Evolutionary conservation across 2,797 vertebrate species (phyloP).

Genomic region (Enteromius afrohamiltoni): DNA sequence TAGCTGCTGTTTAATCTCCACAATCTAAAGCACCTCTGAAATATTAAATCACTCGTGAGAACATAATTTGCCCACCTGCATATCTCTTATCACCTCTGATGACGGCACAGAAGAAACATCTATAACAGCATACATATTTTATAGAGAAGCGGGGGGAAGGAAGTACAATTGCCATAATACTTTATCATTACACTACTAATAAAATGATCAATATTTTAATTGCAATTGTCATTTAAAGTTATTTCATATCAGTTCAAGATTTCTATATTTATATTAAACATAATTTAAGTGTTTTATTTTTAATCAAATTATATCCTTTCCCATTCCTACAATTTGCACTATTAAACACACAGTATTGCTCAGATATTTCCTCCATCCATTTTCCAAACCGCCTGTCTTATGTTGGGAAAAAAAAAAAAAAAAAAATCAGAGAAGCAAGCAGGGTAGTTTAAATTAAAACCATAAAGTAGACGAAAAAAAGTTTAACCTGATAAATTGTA

Average conservation of each 20-base stretch:
- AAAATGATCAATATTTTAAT: not conserved
- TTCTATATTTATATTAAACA: not conserved
- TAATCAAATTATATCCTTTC: not conserved
- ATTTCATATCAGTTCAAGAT: not conserved
- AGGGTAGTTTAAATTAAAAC: not conserved
- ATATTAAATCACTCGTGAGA: slow-evolving; percentile 47
- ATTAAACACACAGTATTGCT: not conserved
- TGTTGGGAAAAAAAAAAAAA: not conserved
- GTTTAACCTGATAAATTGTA: too few species aligned
- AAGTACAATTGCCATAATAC: not conserved
- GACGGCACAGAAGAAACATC: slow-evolving; percentile 2
- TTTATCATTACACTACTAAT: slow-evolving; percentile 6
- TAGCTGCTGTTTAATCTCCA: slow-evolving; percentile 19
- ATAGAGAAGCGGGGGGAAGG: not conserved
- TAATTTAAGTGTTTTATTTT: not conserved
- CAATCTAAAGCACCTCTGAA: slow-evolving; percentile 26
- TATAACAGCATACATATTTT: slow-evolving; percentile 24
- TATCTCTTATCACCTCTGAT: slow-evolving; percentile 11
- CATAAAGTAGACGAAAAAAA: too few species aligned
- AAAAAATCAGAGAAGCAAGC: not conserved
- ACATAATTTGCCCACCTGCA: slow-evolving; percentile 50
- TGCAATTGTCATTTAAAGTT: not conserved
- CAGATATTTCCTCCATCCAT: not conserved
- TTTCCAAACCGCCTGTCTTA: not conserved
- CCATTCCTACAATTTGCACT: not conserved